Conservation (phyloP, 1,140 invertebrate species). For the Neuroterus valhalla region DNA sequence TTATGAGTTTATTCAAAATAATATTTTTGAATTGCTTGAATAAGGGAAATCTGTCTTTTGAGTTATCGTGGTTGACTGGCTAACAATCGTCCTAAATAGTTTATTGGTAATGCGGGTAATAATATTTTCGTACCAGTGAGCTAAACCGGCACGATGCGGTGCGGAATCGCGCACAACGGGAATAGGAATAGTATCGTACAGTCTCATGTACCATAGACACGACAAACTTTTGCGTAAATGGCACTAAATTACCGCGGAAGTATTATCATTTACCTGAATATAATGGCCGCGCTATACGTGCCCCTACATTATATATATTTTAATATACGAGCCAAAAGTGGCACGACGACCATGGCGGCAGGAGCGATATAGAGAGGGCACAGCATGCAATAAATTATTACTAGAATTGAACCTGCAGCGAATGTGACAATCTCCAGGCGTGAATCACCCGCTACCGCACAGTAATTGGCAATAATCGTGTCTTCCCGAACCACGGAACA, state of each 20-base stretch:
- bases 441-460: constrained; percentile 25
- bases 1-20: no score
- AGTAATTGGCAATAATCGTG: constrained; percentile 30
- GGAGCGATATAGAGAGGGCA: constrained; percentile 1
- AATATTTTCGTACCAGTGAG: constrained; percentile 24
- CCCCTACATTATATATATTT: constrained; percentile 26
- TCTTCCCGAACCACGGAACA: constrained; percentile 27
- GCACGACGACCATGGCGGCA: constrained; percentile 15
- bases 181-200: constrained; percentile 19
- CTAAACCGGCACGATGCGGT: constrained; percentile 13
- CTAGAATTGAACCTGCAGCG: constrained; percentile 27
- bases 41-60: neutral
- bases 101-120: constrained; percentile 3
- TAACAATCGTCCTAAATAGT: neutral
- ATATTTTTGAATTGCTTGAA: no score
- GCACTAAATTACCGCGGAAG: constrained; percentile 23
- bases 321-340: constrained; percentile 24
- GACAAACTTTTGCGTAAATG: constrained; percentile 26
- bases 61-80: neutral
- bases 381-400: constrained; percentile 30
- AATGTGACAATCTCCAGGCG: constrained; percentile 29
- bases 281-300: constrained; percentile 29
- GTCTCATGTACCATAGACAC: constrained; percentile 21
- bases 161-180: neutral
- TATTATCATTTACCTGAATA: constrained; percentile 29